A percentile compares a stretch with the other conserved stretches of the same genome.
Evolutionary conservation across 2,797 vertebrate genomes (phyloP).

Genomic region (Adrianichthys oophorus): DNA sequence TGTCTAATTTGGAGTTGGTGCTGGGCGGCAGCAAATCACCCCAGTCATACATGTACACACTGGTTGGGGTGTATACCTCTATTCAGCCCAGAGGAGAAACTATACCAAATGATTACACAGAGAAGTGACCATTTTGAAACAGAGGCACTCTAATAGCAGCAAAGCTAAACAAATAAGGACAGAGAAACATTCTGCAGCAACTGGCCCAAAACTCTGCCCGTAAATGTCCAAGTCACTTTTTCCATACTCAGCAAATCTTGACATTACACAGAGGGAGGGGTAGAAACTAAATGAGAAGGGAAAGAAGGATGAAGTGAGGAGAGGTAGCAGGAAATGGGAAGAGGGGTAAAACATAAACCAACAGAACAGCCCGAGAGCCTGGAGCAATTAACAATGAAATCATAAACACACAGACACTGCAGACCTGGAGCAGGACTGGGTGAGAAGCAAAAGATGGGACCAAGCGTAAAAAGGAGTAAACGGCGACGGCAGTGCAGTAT

Average conservation of each 20-base stretch:
- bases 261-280: slow-evolving; percentile 33
- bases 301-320: slow-evolving; percentile 29
- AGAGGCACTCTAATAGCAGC: slow-evolving; percentile 32
- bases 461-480: slow-evolving; percentile 17
- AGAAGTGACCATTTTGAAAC: slow-evolving; percentile 38
- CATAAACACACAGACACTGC: slow-evolving; percentile 29
- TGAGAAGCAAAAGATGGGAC: slow-evolving; percentile 23
- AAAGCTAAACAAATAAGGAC: slow-evolving; percentile 46
- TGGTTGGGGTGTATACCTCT: not conserved
- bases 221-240: slow-evolving; percentile 73
- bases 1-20: slow-evolving; percentile 29
- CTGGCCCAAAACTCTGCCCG: slow-evolving; percentile 54
- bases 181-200: slow-evolving; percentile 45
- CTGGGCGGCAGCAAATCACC: slow-evolving; percentile 34
- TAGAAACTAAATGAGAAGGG: slow-evolving; percentile 25
- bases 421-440: slow-evolving; percentile 37
- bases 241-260: slow-evolving; percentile 72
- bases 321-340: slow-evolving; percentile 23
- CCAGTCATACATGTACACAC: slow-evolving; percentile 18
- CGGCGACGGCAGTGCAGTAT: slow-evolving; percentile 67
- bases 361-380: slow-evolving; percentile 45
- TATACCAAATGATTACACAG: slow-evolving; percentile 12
- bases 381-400: slow-evolving; percentile 62
- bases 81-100: slow-evolving; percentile 22
- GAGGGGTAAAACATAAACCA: slow-evolving; percentile 46